Percentiles rank a stretch among this genome's conserved stretches.
Conservation (phyloP, 2,888 invertebrate species). For the Congeria kusceri region DNA sequence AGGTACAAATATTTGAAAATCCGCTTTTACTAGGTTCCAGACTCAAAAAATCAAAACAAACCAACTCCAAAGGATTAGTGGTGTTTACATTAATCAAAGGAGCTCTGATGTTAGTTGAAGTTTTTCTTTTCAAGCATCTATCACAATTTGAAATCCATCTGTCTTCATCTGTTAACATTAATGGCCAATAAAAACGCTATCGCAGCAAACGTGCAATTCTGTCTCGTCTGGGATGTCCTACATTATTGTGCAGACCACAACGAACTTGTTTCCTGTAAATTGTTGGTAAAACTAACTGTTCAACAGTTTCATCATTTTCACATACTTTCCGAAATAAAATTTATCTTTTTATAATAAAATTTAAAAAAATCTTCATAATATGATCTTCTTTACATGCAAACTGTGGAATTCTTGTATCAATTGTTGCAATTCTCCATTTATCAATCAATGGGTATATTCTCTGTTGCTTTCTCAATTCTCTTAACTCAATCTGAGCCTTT, state of each 20-base stretch:
- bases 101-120: not conserved
- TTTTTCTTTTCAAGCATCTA: not conserved
- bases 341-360: not conserved
- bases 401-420: not conserved
- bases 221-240: not conserved
- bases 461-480: not conserved
- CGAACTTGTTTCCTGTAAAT: not conserved
- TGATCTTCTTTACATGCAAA: not conserved
- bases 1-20: too few relatives aligned
- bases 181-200: not conserved
- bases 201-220: not conserved
- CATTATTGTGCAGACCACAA: not conserved
- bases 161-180: not conserved
- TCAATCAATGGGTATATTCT: not conserved
- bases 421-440: not conserved
- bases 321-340: not conserved
- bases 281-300: not conserved
- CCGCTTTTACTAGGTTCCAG: too few relatives aligned
- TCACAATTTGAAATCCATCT: not conserved
- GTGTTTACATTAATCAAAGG: too few relatives aligned
- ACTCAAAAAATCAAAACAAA: too few relatives aligned
- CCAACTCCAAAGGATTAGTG: too few relatives aligned
- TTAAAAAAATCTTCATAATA: not conserved
- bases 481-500: not conserved
- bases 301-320: not conserved